A percentile compares a stretch with the other conserved stretches of the same genome.
phyloP scores from a whole-genome alignment of 2,113 vertebrate species.

The Cnemophilus loriae region DNA sequence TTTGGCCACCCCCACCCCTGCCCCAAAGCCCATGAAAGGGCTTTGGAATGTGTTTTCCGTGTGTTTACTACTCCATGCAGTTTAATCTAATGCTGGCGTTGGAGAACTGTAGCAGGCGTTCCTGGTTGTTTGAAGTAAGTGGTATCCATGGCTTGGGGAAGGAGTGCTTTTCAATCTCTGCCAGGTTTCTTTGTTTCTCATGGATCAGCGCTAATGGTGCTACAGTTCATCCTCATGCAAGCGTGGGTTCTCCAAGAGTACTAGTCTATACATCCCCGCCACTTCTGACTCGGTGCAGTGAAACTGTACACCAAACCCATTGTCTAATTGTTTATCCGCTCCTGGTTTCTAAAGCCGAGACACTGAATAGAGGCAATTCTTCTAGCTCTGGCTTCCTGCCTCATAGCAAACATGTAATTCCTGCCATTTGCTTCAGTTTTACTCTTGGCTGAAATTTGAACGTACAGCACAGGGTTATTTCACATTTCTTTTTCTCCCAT shows the following conservation, averaged over 20 bases:
- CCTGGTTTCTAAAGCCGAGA: not conserved
- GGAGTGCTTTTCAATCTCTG: not conserved
- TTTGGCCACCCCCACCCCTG: not conserved
- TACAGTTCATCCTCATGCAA: not conserved
- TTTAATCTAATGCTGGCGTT: not conserved
- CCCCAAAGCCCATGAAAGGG: not conserved
- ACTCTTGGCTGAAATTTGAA: slow-evolving; percentile 4
- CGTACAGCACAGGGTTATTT: not conserved
- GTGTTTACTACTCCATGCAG: not conserved
- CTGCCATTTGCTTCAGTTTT: slow-evolving; percentile 26
- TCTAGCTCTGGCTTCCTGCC: slow-evolving; percentile 43
- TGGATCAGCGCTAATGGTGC: not conserved
- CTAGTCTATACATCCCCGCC: not conserved
- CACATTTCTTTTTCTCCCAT: not conserved
- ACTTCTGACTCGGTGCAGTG: not conserved
- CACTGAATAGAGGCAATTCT: slow-evolving; percentile 59
- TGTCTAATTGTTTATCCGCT: slow-evolving; percentile 30
- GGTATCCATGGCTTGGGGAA: not conserved
- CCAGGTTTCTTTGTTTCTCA: not conserved
- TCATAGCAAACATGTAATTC: slow-evolving; percentile 3
- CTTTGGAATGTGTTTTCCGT: not conserved
- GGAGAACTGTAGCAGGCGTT: not conserved
- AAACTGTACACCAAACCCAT: not conserved
- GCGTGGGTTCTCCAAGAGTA: not conserved
- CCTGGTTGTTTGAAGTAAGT: not conserved